Evolutionary conservation across 2,113 vertebrate species (phyloP), one percentile per base, ranked within the genome.

Genomic region (Gobio gobio): DNA sequence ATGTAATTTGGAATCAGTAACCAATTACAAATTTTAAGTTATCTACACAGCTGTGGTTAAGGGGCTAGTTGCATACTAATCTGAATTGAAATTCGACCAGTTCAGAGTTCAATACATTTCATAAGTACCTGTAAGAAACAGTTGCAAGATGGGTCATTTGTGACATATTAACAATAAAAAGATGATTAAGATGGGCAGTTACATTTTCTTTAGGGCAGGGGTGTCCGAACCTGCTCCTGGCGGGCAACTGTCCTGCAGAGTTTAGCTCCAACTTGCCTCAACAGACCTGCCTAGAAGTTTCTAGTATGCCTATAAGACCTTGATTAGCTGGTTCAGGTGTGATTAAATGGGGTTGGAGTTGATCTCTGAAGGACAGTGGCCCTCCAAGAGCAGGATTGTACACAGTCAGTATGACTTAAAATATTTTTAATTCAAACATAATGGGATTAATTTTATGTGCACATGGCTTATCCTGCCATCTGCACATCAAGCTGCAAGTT

Each of bases 401-500:
- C 47, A 49, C 47, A 49, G 47, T 49, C 47, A 13, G 10, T 43
- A 26, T 49, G 43, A 26, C 12, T 16, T 74, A 20, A 33, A 74
- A 10, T 8, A 74, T 74, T 72, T 72, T 22, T 43, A 40, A 74
- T 49, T 74, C 72, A 74, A 26, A 74, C 72, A 45, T 74, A 26
- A 47, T 47, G 22, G 72, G n/a, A 74, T 74, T 49, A 16, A n/a
- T 49, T 74, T 45, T 49, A 74, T 16, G 22, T 74, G 22, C 72
- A 49, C 45, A 74, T n/a, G 43, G 43, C 16, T 76, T 54, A 54
- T 33, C 47, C 26, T 54, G 47, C 74, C 74, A 76, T 76, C 74
- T 76, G 74, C 49, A 76, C 74, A 54, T 76, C 49, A 54, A 76
- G 49, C 49, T 54, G 26, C 49, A 76, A 76, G 49, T 51, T 14